Base-by-base conservation (phyloP, 2,888 invertebrate genomes). In the Endomychus coccineus region DNA sequence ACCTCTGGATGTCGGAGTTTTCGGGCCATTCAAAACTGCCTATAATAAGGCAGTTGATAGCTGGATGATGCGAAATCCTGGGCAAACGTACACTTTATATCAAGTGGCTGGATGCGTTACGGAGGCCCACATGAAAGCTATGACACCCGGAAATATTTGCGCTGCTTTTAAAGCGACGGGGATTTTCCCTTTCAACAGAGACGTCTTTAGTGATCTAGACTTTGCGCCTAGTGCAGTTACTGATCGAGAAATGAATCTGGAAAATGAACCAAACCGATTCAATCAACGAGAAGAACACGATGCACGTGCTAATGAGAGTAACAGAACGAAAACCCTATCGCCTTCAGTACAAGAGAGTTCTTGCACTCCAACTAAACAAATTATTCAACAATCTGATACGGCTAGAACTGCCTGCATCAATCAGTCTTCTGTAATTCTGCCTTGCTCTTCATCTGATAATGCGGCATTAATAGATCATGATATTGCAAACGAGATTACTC, bases 21-120 rank as follows among this genome's bases (percentile, higher is more conserved):
- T n/a, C n/a, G n/a, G n/a, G n/a, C n/a, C n/a, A n/a, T n/a, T n/a
- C n/a, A n/a, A n/a, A n/a, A n/a, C n/a, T n/a, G n/a, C n/a, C n/a
- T n/a, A n/a, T n/a, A n/a, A n/a, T n/a, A n/a, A n/a, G n/a, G 37
- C 39, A 11, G 44, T 57, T 36, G 51, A 50, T 40, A 42, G 44
- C 36, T 61, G 58, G 58, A 45, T 62, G 54, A 39, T 58, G 42
- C 46, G 51, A 29, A 47, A 66, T 43, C 58, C 62, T 19, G 62
- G 63, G 2, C 54, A 59, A 40, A 50, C 58, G 11, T 50, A 66
- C n/a, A 54, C 56, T 1, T 64, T 67, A 19, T 62, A 67, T 45
- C 52, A 66, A 36, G 53, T 66, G 10, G 56, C 62, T 33, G 52
- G 42, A 39, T 56, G 59, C 38, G 51, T 59, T 9, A 54, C 45